phyloP scores from a whole-genome alignment of 2,113 vertebrate genomes.

The Atlantisia rogersi region DNA sequence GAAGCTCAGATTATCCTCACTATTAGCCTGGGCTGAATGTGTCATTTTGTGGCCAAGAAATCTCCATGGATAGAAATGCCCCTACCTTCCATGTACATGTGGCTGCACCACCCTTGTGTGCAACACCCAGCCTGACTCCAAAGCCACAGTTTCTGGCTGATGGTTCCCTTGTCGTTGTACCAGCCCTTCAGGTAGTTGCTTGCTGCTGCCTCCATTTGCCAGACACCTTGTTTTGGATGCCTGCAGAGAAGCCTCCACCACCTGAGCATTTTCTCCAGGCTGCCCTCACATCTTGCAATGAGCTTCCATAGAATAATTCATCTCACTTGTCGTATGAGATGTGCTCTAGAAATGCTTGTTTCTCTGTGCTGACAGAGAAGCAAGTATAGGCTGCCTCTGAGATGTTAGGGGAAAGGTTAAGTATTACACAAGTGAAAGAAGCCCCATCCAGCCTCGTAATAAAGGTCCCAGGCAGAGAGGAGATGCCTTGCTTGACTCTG shows the following conservation, averaged over 20 bases:
- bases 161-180: background rate
- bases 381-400: background rate
- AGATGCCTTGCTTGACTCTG: background rate
- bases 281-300: background rate
- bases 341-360: constrained; percentile 10
- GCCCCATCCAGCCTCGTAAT: background rate
- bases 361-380: background rate
- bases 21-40: background rate
- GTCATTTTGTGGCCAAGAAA: background rate
- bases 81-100: background rate
- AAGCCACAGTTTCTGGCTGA: background rate
- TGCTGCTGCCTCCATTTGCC: background rate
- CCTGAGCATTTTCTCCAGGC: background rate
- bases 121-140: background rate
- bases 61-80: background rate
- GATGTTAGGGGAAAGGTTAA: background rate
- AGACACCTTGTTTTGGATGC: background rate
- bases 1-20: background rate
- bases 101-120: background rate
- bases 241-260: background rate
- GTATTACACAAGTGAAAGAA: background rate
- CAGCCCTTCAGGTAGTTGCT: background rate
- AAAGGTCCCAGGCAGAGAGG: background rate
- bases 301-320: background rate
- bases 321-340: background rate